Conservation (phyloP, 1,140 invertebrate species). For the Saxidomus purpurata region DNA sequence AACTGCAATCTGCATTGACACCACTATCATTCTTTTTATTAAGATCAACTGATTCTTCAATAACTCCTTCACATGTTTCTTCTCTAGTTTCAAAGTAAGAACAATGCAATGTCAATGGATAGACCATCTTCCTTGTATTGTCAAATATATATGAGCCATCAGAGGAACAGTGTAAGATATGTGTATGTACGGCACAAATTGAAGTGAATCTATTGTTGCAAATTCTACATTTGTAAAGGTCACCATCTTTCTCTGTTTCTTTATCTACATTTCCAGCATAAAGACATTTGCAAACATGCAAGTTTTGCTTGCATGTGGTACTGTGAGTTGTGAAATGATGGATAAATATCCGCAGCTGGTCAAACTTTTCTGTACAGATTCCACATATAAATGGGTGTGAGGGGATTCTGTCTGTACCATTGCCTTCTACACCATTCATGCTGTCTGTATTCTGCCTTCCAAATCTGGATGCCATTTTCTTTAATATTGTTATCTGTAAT, state of each 20-base stretch:
- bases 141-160: slow-evolving; percentile 38
- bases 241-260: not conserved
- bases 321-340: slow-evolving; percentile 4
- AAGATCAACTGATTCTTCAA: not conserved
- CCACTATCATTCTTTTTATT: not conserved
- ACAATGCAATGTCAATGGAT: slow-evolving; percentile 24
- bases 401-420: not conserved
- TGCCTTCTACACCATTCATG: no score
- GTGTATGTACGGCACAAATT: slow-evolving; percentile 7
- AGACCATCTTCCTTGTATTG: slow-evolving; percentile 8
- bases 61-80: not conserved
- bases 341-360: not conserved
- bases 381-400: slow-evolving; percentile 25
- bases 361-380: slow-evolving; percentile 13
- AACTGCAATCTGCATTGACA: not conserved
- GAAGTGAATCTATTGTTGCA: not conserved
- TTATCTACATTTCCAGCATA: not conserved
- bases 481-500: no score
- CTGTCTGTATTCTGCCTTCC: no score
- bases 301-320: not conserved
- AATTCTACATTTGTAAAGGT: not conserved
- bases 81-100: not conserved
- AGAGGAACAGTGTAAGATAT: not conserved
- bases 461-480: no score
- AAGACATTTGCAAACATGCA: not conserved